A percentile compares a stretch with the other conserved stretches of the same genome.
These are phyloP conservation scores for Drepana arcuata DNA, from an alignment of 1,140 invertebrate genomes.

Conservation along the genomic window DNA sequence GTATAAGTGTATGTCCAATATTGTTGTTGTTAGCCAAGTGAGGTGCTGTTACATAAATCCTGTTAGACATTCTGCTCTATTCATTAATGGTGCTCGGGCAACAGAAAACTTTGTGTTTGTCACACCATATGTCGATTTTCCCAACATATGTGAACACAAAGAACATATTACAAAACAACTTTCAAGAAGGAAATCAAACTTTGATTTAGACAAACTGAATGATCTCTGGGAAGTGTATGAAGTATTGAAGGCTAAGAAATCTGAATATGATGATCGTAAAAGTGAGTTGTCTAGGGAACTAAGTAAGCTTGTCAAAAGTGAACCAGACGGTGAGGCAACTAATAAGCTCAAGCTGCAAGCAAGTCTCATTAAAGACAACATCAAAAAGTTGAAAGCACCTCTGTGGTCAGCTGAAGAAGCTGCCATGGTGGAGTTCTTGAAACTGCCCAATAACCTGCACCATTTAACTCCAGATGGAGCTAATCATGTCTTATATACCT, in stretches of 20 bases:
- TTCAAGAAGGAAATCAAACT: constrained; percentile 28
- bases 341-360: constrained; percentile 70
- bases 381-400: constrained; percentile 72
- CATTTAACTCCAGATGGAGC: constrained; percentile 69
- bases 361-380: constrained; percentile 73
- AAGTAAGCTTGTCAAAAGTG: constrained; percentile 36
- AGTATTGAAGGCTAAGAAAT: constrained; percentile 46
- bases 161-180: constrained; percentile 45
- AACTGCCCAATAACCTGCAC: constrained; percentile 78
- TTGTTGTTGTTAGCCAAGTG: constrained; percentile 8
- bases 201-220: constrained; percentile 40
- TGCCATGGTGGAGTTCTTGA: constrained; percentile 71
- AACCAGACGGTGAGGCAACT: constrained; percentile 48
- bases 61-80: constrained; percentile 73
- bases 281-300: constrained; percentile 40
- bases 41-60: constrained; percentile 26
- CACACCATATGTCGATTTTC: constrained; percentile 75
- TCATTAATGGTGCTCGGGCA: constrained; percentile 75
- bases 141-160: constrained; percentile 65
- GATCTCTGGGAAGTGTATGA: constrained; percentile 49
- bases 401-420: constrained; percentile 76
- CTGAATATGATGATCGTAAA: constrained; percentile 58
- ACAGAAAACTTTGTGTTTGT: constrained; percentile 74
- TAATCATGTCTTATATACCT: constrained; percentile 59
- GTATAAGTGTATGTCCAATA: no score